Percentiles rank a stretch among this genome's conserved stretches.
These are phyloP conservation scores for Paradisaea rubra DNA, from an alignment of 2,113 vertebrate species.

Conservation along the genomic window DNA sequence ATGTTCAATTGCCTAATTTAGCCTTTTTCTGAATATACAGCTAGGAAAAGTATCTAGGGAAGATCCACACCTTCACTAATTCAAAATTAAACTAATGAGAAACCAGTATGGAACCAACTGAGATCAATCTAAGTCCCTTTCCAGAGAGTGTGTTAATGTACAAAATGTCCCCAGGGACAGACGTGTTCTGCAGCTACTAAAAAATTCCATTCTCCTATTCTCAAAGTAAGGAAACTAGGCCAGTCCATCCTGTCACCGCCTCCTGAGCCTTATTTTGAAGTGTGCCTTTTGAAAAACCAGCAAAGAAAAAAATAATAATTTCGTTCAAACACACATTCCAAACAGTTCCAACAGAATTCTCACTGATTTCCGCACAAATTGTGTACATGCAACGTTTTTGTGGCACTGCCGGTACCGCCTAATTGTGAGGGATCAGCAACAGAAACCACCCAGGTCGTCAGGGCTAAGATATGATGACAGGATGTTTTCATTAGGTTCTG, in stretches of 20 bases:
- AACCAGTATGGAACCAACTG: neutral
- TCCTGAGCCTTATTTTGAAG: neutral
- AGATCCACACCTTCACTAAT: neutral
- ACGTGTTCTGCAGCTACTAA: neutral
- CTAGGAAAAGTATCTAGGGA: neutral
- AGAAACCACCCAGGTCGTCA: neutral
- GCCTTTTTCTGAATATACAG: neutral
- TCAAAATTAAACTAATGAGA: neutral
- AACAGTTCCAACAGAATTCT: neutral
- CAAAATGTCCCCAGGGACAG: neutral
- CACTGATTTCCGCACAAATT: neutral
- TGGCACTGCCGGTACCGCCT: neutral
- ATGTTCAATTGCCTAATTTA: neutral
- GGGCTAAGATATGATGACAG: neutral
- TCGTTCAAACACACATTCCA: neutral
- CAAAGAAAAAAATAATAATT: rapidly evolving
- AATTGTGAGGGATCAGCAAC: neutral
- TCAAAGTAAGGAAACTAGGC: slow-evolving; percentile 15
- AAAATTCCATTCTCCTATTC: slow-evolving; percentile 13
- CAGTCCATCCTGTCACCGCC: neutral
- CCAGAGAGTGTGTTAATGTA: neutral
- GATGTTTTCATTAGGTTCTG: neutral
- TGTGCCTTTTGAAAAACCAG: neutral
- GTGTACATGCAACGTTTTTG: neutral
- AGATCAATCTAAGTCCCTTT: neutral